Percentiles rank a stretch among this genome's conserved stretches.
These are phyloP conservation scores for Fratercula arctica DNA, from an alignment of 2,797 vertebrate genomes.

Conservation along the genomic window DNA sequence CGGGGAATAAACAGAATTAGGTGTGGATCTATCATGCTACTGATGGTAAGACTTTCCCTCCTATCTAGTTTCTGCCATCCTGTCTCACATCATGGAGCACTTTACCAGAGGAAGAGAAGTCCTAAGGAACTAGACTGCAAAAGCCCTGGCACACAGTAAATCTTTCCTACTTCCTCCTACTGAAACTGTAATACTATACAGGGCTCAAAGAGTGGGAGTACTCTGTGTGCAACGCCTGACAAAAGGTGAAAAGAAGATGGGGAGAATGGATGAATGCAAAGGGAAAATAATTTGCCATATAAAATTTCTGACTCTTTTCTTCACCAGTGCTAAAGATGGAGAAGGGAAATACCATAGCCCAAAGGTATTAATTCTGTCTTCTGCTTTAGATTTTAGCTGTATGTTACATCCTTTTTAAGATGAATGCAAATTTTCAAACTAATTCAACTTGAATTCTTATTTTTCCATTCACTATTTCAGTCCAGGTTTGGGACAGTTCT, in stretches of 20 bases:
- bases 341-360: neutral
- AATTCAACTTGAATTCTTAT: neutral
- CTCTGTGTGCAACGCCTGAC: neutral
- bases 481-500: neutral
- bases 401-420: neutral
- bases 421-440: neutral
- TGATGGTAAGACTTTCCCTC: neutral
- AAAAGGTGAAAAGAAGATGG: neutral
- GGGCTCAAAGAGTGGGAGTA: neutral
- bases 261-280: neutral
- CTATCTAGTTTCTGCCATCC: neutral
- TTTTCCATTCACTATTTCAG: neutral
- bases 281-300: neutral
- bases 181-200: neutral
- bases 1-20: neutral
- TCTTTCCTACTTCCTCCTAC: neutral
- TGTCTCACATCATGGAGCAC: neutral
- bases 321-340: neutral
- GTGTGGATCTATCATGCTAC: neutral
- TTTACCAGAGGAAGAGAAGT: neutral
- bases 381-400: neutral
- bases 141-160: neutral
- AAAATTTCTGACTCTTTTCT: neutral
- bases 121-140: neutral
- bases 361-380: neutral